Percentiles rank a stretch among this genome's conserved stretches.
Evolutionary conservation across 2,888 invertebrate genomes (phyloP).

Genomic region (Esperia sulphurella): DNA sequence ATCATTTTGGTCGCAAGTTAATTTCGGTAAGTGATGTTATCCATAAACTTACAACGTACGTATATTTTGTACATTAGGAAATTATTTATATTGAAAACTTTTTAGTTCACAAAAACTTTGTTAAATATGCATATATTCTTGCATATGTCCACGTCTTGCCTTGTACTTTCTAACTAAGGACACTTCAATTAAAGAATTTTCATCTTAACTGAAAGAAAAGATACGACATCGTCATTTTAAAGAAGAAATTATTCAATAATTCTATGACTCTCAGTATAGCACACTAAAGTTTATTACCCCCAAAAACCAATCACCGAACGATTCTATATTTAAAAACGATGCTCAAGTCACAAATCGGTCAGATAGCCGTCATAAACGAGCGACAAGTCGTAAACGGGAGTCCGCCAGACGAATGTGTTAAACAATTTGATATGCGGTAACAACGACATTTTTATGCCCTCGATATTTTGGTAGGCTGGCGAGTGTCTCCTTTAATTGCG

Average conservation of each 20-base stretch:
- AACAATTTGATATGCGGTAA: slow-evolving; percentile 71
- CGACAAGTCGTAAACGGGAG: slow-evolving; percentile 59
- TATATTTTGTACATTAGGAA: not conserved
- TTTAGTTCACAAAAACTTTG: too few species aligned
- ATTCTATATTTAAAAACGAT: slow-evolving; percentile 42
- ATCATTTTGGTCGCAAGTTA: slow-evolving; percentile 45
- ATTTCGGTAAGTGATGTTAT: slow-evolving; percentile 50
- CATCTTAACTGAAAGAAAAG: too few species aligned
- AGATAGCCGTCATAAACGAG: slow-evolving; percentile 54
- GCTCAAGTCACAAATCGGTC: slow-evolving; percentile 50
- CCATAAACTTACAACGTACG: slow-evolving; percentile 13
- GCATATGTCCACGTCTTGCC: too few species aligned
- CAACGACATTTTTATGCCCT: slow-evolving; percentile 68
- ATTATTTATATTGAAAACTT: too few species aligned
- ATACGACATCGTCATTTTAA: too few species aligned
- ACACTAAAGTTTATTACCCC: slow-evolving; percentile 6
- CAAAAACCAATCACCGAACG: slow-evolving; percentile 27
- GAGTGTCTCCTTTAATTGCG: slow-evolving; percentile 68
- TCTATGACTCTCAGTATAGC: slow-evolving; percentile 1
- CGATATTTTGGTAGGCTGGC: slow-evolving; percentile 65
- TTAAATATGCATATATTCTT: too few species aligned
- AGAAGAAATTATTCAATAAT: not conserved
- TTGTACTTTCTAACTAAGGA: too few species aligned
- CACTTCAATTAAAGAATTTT: too few species aligned
- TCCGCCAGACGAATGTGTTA: slow-evolving; percentile 57